Conservation (phyloP, 1,140 invertebrate species). For the Micrasema minimum region DNA sequence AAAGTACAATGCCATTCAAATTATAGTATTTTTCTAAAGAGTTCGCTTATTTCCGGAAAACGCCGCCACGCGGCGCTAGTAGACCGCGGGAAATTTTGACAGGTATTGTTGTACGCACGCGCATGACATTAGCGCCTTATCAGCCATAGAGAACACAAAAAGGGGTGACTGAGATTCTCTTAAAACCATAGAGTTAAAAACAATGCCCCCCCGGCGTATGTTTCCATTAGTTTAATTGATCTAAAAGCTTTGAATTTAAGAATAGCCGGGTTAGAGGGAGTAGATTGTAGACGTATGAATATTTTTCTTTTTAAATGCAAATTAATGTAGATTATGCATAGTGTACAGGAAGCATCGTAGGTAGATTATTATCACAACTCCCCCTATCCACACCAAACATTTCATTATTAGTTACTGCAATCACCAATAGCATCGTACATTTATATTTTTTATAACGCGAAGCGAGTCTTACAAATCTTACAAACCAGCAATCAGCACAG, state of each 20-base stretch:
- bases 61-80: slow-evolving; percentile 19
- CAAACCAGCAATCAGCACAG: too few species aligned
- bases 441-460: too few species aligned
- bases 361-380: too few species aligned
- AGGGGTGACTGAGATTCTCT: slow-evolving; percentile 16
- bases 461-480: too few species aligned
- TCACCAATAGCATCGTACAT: too few species aligned
- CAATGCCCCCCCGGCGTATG: slow-evolving; percentile 44
- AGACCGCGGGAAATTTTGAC: slow-evolving; percentile 25
- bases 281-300: not conserved
- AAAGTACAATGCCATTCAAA: too few species aligned
- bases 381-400: too few species aligned
- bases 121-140: slow-evolving; percentile 37
- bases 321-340: too few species aligned
- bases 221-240: slow-evolving; percentile 49
- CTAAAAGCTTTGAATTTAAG: slow-evolving; percentile 29
- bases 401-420: too few species aligned
- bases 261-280: not conserved
- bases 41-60: slow-evolving; percentile 6
- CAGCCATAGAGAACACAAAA: not conserved
- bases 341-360: too few species aligned
- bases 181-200: slow-evolving; percentile 17
- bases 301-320: not conserved
- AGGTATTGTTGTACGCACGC: slow-evolving; percentile 35
- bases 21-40: not conserved